phyloP scores from a whole-genome alignment of 2,113 vertebrate genomes.

The Poicephalus meyeri region DNA sequence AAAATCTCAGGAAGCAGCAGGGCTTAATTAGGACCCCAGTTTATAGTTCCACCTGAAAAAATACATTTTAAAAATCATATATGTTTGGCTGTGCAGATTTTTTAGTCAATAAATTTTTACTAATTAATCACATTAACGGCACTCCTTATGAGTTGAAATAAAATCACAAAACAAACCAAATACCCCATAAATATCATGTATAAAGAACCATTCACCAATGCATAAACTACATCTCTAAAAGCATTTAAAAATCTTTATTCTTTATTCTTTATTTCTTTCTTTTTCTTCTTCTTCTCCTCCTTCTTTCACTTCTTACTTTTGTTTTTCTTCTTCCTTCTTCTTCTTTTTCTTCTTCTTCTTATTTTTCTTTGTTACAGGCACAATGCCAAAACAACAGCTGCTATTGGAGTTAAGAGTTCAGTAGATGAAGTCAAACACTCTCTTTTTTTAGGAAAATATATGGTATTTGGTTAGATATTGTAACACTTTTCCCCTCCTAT shows the following conservation, averaged over 20 bases:
- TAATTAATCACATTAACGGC: slow-evolving; percentile 82
- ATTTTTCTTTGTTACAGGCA: not conserved
- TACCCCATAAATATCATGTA: slow-evolving; percentile 75
- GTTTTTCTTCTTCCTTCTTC: not conserved
- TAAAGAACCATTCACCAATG: slow-evolving; percentile 74
- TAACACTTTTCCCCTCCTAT: not conserved
- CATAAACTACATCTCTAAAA: slow-evolving; percentile 50
- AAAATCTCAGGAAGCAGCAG: slow-evolving; percentile 81
- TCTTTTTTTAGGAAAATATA: accelerated
- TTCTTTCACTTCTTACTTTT: accelerated
- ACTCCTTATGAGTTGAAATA: slow-evolving; percentile 79
- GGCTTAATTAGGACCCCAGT: slow-evolving; percentile 78
- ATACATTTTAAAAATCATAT: slow-evolving; percentile 81
- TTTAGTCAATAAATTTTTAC: slow-evolving; percentile 81
- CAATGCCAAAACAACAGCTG: not conserved
- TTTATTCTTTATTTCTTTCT: not conserved
- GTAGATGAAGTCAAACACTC: not conserved
- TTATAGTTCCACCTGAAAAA: slow-evolving; percentile 86
- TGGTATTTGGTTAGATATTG: not conserved
- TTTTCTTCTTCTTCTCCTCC: accelerated
- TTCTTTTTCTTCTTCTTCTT: accelerated
- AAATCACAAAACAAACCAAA: slow-evolving; percentile 79
- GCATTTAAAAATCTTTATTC: slow-evolving; percentile 48
- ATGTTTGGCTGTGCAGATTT: slow-evolving; percentile 75
- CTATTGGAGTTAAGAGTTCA: not conserved